Evolutionary conservation across 2,888 invertebrate genomes (phyloP).

Genomic region (Phania funesta): DNA sequence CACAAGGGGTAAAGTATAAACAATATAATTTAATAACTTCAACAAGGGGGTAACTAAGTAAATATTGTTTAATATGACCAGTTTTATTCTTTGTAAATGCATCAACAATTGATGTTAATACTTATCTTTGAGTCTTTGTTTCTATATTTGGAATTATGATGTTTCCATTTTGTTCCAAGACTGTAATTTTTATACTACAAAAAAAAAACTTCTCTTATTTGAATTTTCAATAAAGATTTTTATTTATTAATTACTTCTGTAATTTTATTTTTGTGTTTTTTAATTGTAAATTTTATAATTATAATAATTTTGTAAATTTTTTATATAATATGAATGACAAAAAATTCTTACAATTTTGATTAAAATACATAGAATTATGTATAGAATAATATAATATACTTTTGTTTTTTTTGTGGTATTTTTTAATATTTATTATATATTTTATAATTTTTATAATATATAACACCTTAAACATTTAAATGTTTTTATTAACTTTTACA

Average conservation of each 20-base stretch:
- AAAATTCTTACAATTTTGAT: constrained; percentile 72
- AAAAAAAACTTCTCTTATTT: constrained; percentile 42
- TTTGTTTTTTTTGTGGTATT: constrained; percentile 69
- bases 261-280: constrained; percentile 68
- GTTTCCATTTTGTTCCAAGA: too few species aligned
- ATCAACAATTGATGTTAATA: too few species aligned
- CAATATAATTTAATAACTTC: too few species aligned
- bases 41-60: too few species aligned
- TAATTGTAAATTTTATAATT: constrained; percentile 79
- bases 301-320: constrained; percentile 79
- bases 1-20: too few species aligned
- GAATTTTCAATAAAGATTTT: constrained; percentile 71
- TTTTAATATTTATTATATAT: constrained; percentile 61
- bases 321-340: constrained; percentile 73
- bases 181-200: too few species aligned
- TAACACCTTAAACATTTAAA: constrained; percentile 72
- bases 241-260: constrained; percentile 74
- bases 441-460: constrained; percentile 69
- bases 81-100: too few species aligned
- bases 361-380: constrained; percentile 79
- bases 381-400: constrained; percentile 72
- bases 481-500: constrained; percentile 61
- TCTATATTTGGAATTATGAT: too few species aligned
- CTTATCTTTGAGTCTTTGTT: too few species aligned
- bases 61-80: too few species aligned